Percentiles rank a stretch among this genome's conserved stretches.
Evolutionary conservation across 2,888 invertebrate species (phyloP).

Genomic region (Spisula subtruncata): DNA sequence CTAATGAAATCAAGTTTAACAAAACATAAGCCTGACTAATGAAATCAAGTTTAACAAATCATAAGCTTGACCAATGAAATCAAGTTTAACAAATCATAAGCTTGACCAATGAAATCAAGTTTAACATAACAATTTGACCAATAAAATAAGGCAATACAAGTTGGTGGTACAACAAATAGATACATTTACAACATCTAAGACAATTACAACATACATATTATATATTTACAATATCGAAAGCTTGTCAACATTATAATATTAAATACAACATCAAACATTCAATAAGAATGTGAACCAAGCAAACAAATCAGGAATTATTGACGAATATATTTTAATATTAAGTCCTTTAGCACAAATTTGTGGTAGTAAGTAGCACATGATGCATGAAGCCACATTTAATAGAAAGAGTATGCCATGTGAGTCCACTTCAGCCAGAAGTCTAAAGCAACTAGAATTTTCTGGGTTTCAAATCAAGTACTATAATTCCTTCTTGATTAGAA

Average conservation of each 20-base stretch:
- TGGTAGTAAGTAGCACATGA: background rate
- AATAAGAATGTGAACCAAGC: background rate
- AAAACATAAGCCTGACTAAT: no score
- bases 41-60: no score
- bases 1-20: no score
- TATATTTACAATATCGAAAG: constrained; percentile 17
- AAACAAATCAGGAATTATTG: background rate
- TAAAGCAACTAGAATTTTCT: no score
- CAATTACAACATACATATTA: constrained; percentile 13
- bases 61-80: no score
- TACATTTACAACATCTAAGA: background rate
- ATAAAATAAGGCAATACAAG: background rate
- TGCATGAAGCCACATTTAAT: background rate
- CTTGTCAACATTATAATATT: background rate
- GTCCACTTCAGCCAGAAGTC: background rate
- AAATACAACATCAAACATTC: background rate
- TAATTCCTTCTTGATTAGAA: no score
- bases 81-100: background rate
- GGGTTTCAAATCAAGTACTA: no score
- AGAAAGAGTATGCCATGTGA: background rate
- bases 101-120: background rate
- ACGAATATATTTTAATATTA: background rate
- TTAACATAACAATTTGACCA: background rate
- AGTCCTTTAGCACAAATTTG: background rate
- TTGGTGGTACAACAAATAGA: background rate